These are phyloP conservation scores for Gouania willdenowi DNA, from an alignment of 2,797 vertebrate genomes.

Conservation along the genomic window DNA sequence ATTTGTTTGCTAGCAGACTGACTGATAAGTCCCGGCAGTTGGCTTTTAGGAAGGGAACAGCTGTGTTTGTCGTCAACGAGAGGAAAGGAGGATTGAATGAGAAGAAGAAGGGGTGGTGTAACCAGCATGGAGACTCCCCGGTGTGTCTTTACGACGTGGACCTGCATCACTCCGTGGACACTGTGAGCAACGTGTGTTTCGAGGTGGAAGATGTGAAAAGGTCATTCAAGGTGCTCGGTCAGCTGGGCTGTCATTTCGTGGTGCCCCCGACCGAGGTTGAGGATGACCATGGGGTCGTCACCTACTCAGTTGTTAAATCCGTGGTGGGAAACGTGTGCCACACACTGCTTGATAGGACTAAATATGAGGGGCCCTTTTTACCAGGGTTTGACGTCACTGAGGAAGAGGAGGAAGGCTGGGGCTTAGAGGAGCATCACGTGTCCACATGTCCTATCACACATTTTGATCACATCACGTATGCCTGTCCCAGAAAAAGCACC, in stretches of 20 bases:
- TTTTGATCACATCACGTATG: slow-evolving; percentile 90
- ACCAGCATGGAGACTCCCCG: not conserved
- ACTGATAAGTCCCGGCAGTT: slow-evolving; percentile 74
- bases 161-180: slow-evolving; percentile 67
- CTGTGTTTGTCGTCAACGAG: slow-evolving; percentile 85
- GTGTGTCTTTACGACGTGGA: slow-evolving; percentile 75
- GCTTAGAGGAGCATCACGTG: not conserved
- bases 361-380: slow-evolving; percentile 80
- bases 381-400: slow-evolving; percentile 77
- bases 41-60: slow-evolving; percentile 78
- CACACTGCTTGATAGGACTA: slow-evolving; percentile 82
- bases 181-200: slow-evolving; percentile 87
- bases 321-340: slow-evolving; percentile 86
- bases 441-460: slow-evolving; percentile 70
- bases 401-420: slow-evolving; percentile 9
- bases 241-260: slow-evolving; percentile 75
- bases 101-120: too few species aligned
- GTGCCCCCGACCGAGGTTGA: slow-evolving; percentile 78
- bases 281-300: slow-evolving; percentile 74
- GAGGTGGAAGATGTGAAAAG: slow-evolving; percentile 80
- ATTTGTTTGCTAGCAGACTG: slow-evolving; percentile 74
- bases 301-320: slow-evolving; percentile 80
- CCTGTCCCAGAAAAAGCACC: slow-evolving; percentile 71
- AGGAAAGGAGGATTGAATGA: slow-evolving; percentile 27
- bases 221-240: slow-evolving; percentile 67